Evolutionary conservation across 2,797 vertebrate species (phyloP), one percentile per base, ranked within the genome.

Genomic region (Platyrinchus mystaceus): DNA sequence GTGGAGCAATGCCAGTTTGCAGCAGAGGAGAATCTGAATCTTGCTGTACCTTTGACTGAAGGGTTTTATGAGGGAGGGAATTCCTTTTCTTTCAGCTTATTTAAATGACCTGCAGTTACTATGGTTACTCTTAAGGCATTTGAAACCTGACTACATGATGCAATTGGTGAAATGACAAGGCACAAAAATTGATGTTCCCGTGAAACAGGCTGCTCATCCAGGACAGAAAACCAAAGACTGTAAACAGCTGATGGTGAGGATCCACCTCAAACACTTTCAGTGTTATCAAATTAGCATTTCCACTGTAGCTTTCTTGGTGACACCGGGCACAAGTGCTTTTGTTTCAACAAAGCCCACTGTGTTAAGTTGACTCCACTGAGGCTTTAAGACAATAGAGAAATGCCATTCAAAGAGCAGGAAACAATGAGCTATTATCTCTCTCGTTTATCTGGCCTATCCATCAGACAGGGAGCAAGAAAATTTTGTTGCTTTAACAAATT

Each of bases 101-200:
- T 97, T 92, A 95, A 97, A 96, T 93, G 82, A 77, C 43, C 92
- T 60, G 74, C 93, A 73, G 96, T 97, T 97, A 74, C 96, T 88
- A 97, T 97, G 96, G 97, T 97, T 96, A 97, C 96, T 92, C 76
- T 80, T 84, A 90, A 96, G 94, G 93, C 93, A 96, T 94, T 56
- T 84, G 76, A 93, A 95, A 94, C 92, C 92, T 66, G 64, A 92
- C 87, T 94, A 84, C 81, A 91, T 94, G 96, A 97, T 93, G 95
- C 90, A 96, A 96, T 90, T 87, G 87, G 86, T 86, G 82, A 94
- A 97, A 96, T 96, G 95, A 97, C 94, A 95, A 96, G 79, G 94
- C 96, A 97, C 76, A 97, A 96, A 97, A 97, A 96, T 26, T 89
- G 70, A 97, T 90, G 93, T 89, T 96, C 93, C 89, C 56, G 36